Evolutionary conservation across 2,888 invertebrate genomes (phyloP).

Genomic region (Hirtodrosophila cameraria): DNA sequence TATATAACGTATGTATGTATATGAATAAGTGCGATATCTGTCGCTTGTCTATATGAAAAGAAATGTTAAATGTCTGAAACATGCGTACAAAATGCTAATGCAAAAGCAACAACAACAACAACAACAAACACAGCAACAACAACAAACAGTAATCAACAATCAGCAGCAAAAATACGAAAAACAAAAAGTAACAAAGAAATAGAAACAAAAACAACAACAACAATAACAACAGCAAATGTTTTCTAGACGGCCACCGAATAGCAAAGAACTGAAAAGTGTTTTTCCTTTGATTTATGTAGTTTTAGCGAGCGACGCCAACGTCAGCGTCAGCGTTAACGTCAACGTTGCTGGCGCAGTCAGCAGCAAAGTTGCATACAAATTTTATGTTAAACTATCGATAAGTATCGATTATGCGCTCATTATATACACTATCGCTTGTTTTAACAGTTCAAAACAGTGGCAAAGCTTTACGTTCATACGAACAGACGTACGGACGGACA

Average conservation of each 20-base stretch:
- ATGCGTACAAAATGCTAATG: conserved; percentile 77
- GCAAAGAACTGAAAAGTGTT: conserved; percentile 61
- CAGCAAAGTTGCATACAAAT: conserved; percentile 28
- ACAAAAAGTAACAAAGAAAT: not conserved
- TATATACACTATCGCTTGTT: conserved; percentile 14
- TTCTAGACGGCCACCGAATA: conserved; percentile 40
- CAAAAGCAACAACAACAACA: conserved; percentile 47
- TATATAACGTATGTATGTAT: conserved; percentile 9
- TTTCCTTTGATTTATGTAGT: conserved; percentile 76
- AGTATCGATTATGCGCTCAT: no score
- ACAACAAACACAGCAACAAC: conserved; percentile 20
- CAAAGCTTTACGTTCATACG: no score
- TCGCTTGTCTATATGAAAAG: conserved; percentile 62
- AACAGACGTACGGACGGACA: no score
- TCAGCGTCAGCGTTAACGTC: conserved; percentile 15
- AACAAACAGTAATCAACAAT: conserved; percentile 49
- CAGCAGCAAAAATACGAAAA: conserved; percentile 16
- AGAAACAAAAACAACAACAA: conserved; percentile 6
- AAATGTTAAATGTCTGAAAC: conserved; percentile 77
- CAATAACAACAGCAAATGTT: conserved; percentile 30
- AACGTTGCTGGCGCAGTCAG: conserved; percentile 7
- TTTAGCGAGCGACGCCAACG: conserved; percentile 47
- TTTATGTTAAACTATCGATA: no score
- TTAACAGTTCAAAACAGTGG: no score
- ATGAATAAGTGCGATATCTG: conserved; percentile 58